Conservation (phyloP, 2,888 invertebrate genomes). For the Cryptophagus acutangulus region DNA sequence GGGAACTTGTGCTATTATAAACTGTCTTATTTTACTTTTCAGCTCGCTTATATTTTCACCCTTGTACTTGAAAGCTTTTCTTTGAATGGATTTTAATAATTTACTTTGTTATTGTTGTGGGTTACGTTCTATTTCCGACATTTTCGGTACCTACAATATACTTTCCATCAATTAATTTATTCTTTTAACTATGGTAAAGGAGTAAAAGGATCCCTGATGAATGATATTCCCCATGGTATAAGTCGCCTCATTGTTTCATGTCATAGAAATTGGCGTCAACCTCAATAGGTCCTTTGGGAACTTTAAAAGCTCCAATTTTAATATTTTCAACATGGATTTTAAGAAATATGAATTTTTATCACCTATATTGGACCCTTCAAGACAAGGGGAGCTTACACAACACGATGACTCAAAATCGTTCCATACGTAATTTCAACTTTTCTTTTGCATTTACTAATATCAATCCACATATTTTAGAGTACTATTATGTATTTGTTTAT, state of each 20-base stretch:
- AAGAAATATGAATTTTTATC: constrained; percentile 51
- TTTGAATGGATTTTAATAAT: constrained; percentile 37
- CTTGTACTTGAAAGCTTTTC: constrained; percentile 38
- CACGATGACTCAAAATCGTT: constrained; percentile 25
- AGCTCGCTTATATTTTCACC: constrained; percentile 41
- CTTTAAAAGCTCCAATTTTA: no score
- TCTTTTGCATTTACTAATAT: no score
- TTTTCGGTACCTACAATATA: no score
- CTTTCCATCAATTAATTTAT: no score
- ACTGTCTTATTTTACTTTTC: constrained; percentile 42
- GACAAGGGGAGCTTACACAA: no score
- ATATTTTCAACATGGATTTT: constrained; percentile 55
- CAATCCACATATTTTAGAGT: no score
- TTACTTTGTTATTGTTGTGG: no score
- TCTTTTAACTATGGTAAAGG: no score
- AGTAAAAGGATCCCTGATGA: constrained; percentile 38
- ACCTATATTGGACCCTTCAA: constrained; percentile 44
- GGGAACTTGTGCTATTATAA: constrained; percentile 36
- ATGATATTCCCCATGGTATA: constrained; percentile 37
- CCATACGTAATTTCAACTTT: constrained; percentile 22
- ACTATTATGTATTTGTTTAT: no score
- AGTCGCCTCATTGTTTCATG: constrained; percentile 49
- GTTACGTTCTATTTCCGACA: no score
- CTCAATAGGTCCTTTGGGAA: constrained; percentile 49
- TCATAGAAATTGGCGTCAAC: constrained; percentile 53